phyloP scores from a whole-genome alignment of 2,797 vertebrate genomes.

The Oryzias dopingdopingensis region DNA sequence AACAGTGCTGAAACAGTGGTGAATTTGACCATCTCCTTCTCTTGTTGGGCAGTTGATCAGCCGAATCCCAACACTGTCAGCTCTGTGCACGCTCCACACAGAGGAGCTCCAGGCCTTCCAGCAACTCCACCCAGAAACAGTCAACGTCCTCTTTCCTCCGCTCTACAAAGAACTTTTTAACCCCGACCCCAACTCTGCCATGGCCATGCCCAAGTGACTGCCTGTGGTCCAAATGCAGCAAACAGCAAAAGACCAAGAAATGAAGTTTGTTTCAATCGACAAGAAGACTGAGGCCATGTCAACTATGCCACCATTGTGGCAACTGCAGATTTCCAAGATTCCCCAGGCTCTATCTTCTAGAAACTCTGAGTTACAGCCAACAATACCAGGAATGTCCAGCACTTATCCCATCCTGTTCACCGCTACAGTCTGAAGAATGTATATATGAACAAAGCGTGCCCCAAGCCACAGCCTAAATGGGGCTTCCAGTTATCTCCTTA shows the following conservation, averaged over 20 bases:
- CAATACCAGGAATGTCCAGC: slow-evolving; percentile 97
- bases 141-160: slow-evolving; percentile 96
- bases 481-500: slow-evolving; percentile 75
- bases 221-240: slow-evolving; percentile 49
- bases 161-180: slow-evolving; percentile 99
- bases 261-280: slow-evolving; percentile 59
- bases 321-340: slow-evolving; percentile 44
- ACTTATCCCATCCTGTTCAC: slow-evolving; percentile 97
- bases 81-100: slow-evolving; percentile 96
- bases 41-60: slow-evolving; percentile 88
- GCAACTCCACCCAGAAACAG: slow-evolving; percentile 97
- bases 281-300: slow-evolving; percentile 16
- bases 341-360: slow-evolving; percentile 45
- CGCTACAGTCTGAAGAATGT: slow-evolving; percentile 99
- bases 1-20: neutral
- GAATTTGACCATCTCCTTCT: slow-evolving; percentile 21
- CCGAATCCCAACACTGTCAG: slow-evolving; percentile 95
- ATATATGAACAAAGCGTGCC: slow-evolving; percentile 85
- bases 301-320: slow-evolving; percentile 37
- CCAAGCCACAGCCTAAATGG: slow-evolving; percentile 75
- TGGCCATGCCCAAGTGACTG: slow-evolving; percentile 92
- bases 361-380: slow-evolving; percentile 77
- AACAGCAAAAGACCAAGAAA: slow-evolving; percentile 64
- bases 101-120: slow-evolving; percentile 99
- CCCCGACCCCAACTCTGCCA: slow-evolving; percentile 92